Base-by-base conservation (phyloP, 2,797 vertebrate genomes). In the Otolemur crassicaudatus region DNA sequence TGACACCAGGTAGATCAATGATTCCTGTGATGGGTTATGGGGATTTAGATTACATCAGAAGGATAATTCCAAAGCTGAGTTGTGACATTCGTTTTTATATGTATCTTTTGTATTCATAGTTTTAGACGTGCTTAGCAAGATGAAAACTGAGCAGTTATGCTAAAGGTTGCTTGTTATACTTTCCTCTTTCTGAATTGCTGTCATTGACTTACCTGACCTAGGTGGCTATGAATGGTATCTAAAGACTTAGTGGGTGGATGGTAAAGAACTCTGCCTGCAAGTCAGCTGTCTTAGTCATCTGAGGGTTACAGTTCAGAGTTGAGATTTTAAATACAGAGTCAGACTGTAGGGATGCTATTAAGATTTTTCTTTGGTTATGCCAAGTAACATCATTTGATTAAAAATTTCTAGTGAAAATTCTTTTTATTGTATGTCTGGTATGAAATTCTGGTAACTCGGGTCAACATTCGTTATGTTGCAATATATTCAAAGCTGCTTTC, bases 311-410 rank as follows among this genome's bases (percentile, higher is more conserved):
- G 70, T 89, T 91, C 75, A 22, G 27, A 92, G 43, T 93, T 91
- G 31, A 40, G 40, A 87, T 90, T 90, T 91, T n/a, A 60, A 31
- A 12, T 90, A 72, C 3, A 76, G 90, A 94, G 79, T 91, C 25
- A 80, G 61, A 84, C 20, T 88, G 70, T 83, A 79, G 58, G 29
- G 94, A 37, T 91, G 46, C 84, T 85, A 14, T 61, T 84, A 70
- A 95, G 56, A 31, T 77, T 79, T 94, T 93, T 73, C 34, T 91
- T 92, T 92, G 88, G 63, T 49, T 92, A 27, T 88, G 43, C 25
- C 8, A 65, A n/a, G 43, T 81, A 34, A 76, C 58, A 91, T 91
- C 29, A 70, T 93, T 89, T 89, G 85, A 58, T 46, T 93, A 79
- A 77, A 63, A 61, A 46, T 93, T 96, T 93, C 63, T 92, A 90